phyloP scores from a whole-genome alignment of 2,113 vertebrate genomes.

The Thomomys bottae region DNA sequence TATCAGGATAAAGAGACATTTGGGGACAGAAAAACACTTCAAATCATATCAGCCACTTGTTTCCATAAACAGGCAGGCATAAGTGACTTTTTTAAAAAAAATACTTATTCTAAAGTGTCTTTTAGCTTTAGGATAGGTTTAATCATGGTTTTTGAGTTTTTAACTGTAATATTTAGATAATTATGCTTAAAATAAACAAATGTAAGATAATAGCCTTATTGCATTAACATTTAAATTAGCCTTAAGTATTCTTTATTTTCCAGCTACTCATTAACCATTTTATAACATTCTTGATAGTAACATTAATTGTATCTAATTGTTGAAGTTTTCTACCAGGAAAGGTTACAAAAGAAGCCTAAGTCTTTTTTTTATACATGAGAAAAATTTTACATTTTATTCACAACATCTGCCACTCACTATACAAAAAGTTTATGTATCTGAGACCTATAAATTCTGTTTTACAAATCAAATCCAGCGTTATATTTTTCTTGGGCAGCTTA shows the following conservation, averaged over 20 bases:
- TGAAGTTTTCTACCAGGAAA: slow-evolving; percentile 5
- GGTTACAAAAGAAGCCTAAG: slow-evolving; percentile 1
- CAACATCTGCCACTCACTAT: background rate
- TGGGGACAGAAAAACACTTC: background rate
- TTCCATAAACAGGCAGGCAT: background rate
- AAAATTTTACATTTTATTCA: slow-evolving; percentile 44
- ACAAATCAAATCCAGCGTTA: slow-evolving; percentile 49
- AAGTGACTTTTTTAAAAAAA: slow-evolving; percentile 9
- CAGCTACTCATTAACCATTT: slow-evolving; percentile 53
- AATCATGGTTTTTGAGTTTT: background rate
- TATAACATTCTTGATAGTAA: slow-evolving; percentile 15
- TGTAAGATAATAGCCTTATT: background rate
- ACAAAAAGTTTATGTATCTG: background rate
- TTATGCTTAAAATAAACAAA: slow-evolving; percentile 39
- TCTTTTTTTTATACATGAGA: slow-evolving; percentile 4
- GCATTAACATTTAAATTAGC: slow-evolving; percentile 49
- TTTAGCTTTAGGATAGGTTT: slow-evolving; percentile 14
- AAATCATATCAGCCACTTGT: background rate
- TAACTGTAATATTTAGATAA: background rate
- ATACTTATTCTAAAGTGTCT: background rate
- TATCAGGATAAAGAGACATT: background rate
- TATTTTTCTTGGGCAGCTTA: background rate
- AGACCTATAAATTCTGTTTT: slow-evolving; percentile 35
- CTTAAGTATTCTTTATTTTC: slow-evolving; percentile 36
- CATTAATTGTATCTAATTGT: background rate